A percentile compares a stretch with the other conserved stretches of the same genome.
Evolutionary conservation across 1,140 invertebrate species (phyloP).

Genomic region (Drosophila bocki): DNA sequence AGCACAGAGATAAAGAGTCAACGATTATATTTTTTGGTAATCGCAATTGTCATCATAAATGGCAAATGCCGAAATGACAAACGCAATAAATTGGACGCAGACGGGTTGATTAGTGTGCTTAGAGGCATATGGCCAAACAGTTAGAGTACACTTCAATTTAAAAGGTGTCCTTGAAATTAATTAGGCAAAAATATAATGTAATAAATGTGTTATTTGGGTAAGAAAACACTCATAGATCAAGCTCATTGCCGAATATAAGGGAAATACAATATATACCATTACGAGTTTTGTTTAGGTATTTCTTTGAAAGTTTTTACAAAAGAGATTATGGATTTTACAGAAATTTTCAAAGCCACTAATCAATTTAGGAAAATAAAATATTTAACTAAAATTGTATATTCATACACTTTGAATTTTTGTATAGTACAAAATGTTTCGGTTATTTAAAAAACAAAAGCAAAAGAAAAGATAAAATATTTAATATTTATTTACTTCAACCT

Average conservation of each 20-base stretch:
- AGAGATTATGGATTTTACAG: too few species aligned
- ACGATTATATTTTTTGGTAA: conserved; percentile 51
- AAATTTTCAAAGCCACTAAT: too few species aligned
- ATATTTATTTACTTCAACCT: neutral
- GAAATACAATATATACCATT: neutral
- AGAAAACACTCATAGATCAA: neutral
- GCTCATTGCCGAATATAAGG: neutral
- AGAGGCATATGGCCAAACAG: conserved; percentile 40
- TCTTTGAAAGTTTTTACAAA: too few species aligned
- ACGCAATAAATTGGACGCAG: conserved; percentile 66
- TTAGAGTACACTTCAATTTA: conserved; percentile 33
- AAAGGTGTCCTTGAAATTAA: conserved; percentile 1
- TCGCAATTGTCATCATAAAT: conserved; percentile 68
- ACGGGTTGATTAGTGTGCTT: conserved; percentile 68
- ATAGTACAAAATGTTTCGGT: too few species aligned
- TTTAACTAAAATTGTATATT: too few species aligned
- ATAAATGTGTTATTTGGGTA: neutral
- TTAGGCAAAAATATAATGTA: neutral
- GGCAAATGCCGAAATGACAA: conserved; percentile 59
- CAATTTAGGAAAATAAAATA: too few species aligned
- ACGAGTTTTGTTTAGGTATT: too few species aligned
- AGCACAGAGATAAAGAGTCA: conserved; percentile 60
- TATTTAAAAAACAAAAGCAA: too few species aligned
- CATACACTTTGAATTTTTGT: too few species aligned
- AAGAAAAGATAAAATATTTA: too few species aligned